These are phyloP conservation scores for Fragum sueziense DNA, from an alignment of 2,888 invertebrate genomes.

Conservation along the genomic window DNA sequence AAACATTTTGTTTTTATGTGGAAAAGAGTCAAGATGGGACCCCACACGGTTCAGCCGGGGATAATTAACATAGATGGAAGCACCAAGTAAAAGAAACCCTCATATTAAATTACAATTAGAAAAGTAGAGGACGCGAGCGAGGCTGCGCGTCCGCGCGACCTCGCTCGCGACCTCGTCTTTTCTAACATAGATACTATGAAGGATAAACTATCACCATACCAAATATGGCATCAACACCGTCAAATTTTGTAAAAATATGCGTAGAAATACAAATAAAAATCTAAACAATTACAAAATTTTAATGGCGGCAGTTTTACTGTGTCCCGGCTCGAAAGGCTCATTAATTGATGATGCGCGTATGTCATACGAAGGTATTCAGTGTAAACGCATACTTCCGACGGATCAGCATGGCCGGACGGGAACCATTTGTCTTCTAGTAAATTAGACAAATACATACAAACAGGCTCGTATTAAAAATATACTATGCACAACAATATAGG, in stretches of 20 bases:
- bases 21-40: not conserved
- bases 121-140: not conserved
- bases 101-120: not conserved
- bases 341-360: slow-evolving; percentile 19
- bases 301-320: not conserved
- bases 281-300: no score
- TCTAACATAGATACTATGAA: no score
- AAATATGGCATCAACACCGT: no score
- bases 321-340: slow-evolving; percentile 3
- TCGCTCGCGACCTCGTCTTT: not conserved
- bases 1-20: not conserved
- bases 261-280: no score
- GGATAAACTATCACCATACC: no score
- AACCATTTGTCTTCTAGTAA: slow-evolving; percentile 6
- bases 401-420: slow-evolving; percentile 1
- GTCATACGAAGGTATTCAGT: slow-evolving; percentile 10
- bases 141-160: not conserved
- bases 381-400: slow-evolving; percentile 21
- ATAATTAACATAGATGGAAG: slow-evolving; percentile 17
- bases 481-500: no score
- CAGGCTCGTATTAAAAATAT: not conserved
- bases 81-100: not conserved
- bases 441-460: slow-evolving; percentile 4
- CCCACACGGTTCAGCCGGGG: slow-evolving; percentile 4
- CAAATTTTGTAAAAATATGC: no score